phyloP scores from a whole-genome alignment of 64 coral and sea anemone genomes.

The Montipora sp. region DNA sequence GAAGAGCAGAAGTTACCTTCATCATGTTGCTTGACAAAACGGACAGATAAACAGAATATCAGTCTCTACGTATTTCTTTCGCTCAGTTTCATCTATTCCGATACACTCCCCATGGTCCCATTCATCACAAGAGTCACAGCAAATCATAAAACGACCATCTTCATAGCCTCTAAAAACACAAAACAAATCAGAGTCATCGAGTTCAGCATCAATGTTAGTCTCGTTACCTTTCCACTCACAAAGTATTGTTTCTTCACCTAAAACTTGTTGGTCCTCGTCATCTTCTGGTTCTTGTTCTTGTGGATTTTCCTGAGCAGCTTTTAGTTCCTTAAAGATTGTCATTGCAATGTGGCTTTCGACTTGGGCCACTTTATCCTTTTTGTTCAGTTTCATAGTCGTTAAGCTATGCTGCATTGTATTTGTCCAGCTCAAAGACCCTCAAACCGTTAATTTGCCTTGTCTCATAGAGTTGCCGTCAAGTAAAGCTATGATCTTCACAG shows the following conservation, averaged over 20 bases:
- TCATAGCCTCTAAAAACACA: slow-evolving; percentile 25
- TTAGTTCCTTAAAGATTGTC: neutral
- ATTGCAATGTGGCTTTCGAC: slow-evolving; percentile 61
- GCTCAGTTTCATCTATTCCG: slow-evolving; percentile 1
- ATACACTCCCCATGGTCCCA: slow-evolving; percentile 48
- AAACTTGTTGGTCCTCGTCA: slow-evolving; percentile 16
- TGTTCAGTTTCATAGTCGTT: slow-evolving; percentile 48
- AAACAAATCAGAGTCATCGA: slow-evolving; percentile 39
- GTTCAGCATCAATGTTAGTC: neutral
- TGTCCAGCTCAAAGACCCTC: slow-evolving; percentile 57
- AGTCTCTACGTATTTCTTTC: slow-evolving; percentile 10
- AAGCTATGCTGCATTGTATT: slow-evolving; percentile 12
- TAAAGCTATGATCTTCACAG: no score
- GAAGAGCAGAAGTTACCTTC: no score
- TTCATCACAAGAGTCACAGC: slow-evolving; percentile 59
- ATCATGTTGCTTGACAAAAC: slow-evolving; percentile 44
- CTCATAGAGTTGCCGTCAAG: neutral
- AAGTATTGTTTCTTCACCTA: neutral
- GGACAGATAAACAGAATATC: slow-evolving; percentile 24
- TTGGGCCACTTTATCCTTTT: slow-evolving; percentile 57
- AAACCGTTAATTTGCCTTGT: slow-evolving; percentile 11
- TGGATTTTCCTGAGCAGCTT: no score
- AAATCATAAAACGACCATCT: slow-evolving; percentile 66
- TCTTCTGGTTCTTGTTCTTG: neutral
- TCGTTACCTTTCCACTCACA: neutral